Evolutionary conservation across 92 coral and sea anemone genomes (phyloP), one percentile per base, ranked within the genome.

Genomic region (Epizoanthus stellaris): DNA sequence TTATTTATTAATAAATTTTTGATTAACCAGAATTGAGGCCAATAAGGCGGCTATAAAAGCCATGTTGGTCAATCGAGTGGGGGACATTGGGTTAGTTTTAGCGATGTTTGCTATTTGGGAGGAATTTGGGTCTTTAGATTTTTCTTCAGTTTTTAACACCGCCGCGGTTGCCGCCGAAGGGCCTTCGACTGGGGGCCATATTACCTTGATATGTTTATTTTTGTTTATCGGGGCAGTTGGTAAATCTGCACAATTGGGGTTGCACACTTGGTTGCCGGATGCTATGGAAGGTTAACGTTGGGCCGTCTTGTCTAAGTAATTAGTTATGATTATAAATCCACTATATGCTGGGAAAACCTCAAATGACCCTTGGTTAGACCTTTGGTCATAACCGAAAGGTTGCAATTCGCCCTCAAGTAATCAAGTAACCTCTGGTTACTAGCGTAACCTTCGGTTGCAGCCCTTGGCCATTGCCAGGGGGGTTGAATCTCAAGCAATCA

Each of bases 251-350:
- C 98, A 93, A 88, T 85, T 91, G 80, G 95, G 93, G 75, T 84
- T 93, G 70, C 97, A 93, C 75, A 91, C 94, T 89, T 93, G 97
- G 91, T 91, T 93, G 89, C 97, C 97, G 89, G 94, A 93, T 86
- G 94, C 97, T 76, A 93, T 93, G 97, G 97, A 93, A 77, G 97
- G 97, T 92, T 85, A 89, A 80, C 81, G 93, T 92, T 92, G 95
- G 95, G 95, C 95, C 95, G 90, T 92, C 91, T 92, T 90, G 87
- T 87, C 89, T 87, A 92, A 92, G 93, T 87, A 92, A 92, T 92
- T 92, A 90, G 93, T 88, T 88, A 91, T 73, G 93, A 90, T 81
- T 89, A 85, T 91, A 89, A 85, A 91, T 86, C 82, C 95, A 91
- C 95, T 91, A 82, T 91, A 91, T 91, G 95, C 95, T 89, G 95